Conservation (phyloP, 2,888 invertebrate species). For the Geotrupes spiniger region DNA sequence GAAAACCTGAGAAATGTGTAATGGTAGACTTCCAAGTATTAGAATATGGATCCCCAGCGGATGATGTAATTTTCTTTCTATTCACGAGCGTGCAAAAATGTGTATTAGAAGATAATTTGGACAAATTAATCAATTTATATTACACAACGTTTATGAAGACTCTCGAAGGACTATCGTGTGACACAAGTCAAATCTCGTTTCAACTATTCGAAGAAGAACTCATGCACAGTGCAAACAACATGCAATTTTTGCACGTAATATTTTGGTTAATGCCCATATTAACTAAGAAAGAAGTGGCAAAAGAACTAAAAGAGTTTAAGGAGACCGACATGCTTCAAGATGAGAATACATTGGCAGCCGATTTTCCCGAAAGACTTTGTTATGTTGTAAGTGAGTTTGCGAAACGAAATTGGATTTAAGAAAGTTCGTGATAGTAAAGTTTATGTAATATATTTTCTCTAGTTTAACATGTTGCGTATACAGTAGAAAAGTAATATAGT, state of each 20-base stretch:
- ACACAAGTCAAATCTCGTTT: constrained; percentile 42
- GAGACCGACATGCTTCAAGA: no score
- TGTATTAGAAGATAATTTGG: constrained; percentile 45
- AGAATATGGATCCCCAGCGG: constrained; percentile 51
- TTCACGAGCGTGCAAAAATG: constrained; percentile 50
- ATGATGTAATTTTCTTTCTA: constrained; percentile 56
- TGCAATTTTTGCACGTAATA: constrained; percentile 47
- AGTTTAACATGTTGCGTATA: no score
- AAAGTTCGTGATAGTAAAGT: no score
- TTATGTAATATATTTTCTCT: no score
- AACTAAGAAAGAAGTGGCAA: constrained; percentile 39
- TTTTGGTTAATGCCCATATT: constrained; percentile 49
- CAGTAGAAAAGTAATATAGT: no score
- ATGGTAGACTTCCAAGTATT: constrained; percentile 59
- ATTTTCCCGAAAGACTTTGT: no score
- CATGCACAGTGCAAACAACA: constrained; percentile 36
- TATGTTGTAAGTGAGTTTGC: no score
- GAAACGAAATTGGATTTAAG: no score
- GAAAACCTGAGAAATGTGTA: constrained; percentile 40
- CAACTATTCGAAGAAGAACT: constrained; percentile 47
- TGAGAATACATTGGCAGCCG: no score
- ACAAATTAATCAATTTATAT: constrained; percentile 52
- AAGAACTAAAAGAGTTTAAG: constrained; percentile 41
- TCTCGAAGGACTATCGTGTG: constrained; percentile 38
- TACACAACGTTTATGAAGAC: constrained; percentile 38